These are phyloP conservation scores for Peromyscus melanophrys DNA, from an alignment of 2,797 vertebrate species.

Conservation along the genomic window DNA sequence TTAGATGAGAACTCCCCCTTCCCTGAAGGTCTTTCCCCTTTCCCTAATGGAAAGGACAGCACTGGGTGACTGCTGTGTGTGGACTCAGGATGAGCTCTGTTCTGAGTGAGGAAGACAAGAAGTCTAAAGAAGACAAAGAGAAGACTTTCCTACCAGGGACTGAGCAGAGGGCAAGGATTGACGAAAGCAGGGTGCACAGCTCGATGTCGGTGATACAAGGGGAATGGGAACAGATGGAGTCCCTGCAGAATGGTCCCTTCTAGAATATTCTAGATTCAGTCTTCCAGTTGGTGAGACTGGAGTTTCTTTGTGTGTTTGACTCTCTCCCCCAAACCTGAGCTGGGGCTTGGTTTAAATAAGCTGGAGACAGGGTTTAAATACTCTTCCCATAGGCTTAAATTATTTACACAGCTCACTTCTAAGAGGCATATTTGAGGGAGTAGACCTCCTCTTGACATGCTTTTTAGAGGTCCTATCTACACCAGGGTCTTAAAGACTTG, in stretches of 20 bases:
- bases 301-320: not conserved
- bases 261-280: slow-evolving; percentile 13
- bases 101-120: not conserved
- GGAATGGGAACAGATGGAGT: not conserved
- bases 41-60: not conserved
- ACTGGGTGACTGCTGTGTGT: no score
- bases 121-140: not conserved
- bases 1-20: not conserved
- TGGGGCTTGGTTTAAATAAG: not conserved
- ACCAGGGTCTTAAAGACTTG: not conserved
- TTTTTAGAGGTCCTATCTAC: slow-evolving; percentile 7
- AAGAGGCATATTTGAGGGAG: not conserved
- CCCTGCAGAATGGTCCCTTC: not conserved
- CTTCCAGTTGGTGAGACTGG: not conserved
- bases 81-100: not conserved
- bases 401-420: slow-evolving; percentile 2
- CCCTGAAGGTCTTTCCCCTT: not conserved
- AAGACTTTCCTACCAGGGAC: not conserved
- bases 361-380: not conserved
- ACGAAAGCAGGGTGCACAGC: not conserved
- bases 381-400: not conserved
- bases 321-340: not conserved
- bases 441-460: not conserved
- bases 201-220: not conserved
- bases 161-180: not conserved